Conservation (phyloP, 2,113 vertebrate species). For the Paracanthobrama guichenoti region DNA sequence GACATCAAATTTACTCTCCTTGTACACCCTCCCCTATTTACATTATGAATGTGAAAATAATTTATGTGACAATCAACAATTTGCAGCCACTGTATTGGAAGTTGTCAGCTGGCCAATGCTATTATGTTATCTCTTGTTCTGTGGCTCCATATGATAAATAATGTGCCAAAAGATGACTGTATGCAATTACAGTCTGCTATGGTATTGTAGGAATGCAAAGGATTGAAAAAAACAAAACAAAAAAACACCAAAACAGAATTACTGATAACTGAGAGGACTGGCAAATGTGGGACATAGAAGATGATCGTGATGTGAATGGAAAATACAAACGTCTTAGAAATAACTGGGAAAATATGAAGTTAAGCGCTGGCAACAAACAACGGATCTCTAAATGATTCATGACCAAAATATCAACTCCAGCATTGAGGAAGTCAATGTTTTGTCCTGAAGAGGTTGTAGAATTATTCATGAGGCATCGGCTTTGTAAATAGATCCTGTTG, state of each 20-base stretch:
- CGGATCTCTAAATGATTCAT: conserved; percentile 65
- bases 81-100: conserved; percentile 55
- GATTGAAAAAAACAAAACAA: background rate
- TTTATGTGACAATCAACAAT: conserved; percentile 59
- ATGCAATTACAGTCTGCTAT: conserved; percentile 49
- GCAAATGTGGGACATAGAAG: background rate
- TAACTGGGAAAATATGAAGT: conserved; percentile 44
- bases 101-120: conserved; percentile 48
- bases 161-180: conserved; percentile 44
- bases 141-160: conserved; percentile 54
- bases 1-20: conserved; percentile 70
- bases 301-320: conserved; percentile 42
- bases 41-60: conserved; percentile 57
- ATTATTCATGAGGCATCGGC: conserved; percentile 70
- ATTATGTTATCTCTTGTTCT: conserved; percentile 54
- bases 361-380: background rate
- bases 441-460: conserved; percentile 68
- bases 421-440: conserved; percentile 67
- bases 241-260: background rate
- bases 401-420: conserved; percentile 66
- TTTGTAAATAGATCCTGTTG: conserved; percentile 68
- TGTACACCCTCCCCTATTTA: conserved; percentile 59
- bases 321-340: conserved; percentile 44
- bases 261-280: background rate
- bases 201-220: conserved; percentile 48